phyloP scores from a whole-genome alignment of 2,113 vertebrate species.

The Thryonomys swinderianus region DNA sequence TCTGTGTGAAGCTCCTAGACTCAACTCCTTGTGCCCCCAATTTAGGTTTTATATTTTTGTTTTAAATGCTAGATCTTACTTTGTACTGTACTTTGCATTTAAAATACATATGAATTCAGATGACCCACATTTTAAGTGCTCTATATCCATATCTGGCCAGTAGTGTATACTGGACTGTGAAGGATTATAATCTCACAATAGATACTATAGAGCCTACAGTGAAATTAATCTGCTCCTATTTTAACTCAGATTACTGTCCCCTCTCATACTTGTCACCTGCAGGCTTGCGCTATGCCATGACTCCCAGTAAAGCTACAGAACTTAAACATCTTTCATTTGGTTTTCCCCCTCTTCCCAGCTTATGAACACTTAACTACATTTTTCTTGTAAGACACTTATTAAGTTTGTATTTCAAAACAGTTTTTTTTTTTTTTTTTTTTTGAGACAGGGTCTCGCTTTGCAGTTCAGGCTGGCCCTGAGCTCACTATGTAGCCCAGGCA shows the following conservation, averaged over 20 bases:
- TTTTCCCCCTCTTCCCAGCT: not conserved
- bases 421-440: too few relatives aligned
- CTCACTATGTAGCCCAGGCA: too few relatives aligned
- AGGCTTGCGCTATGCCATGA: not conserved
- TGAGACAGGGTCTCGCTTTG: too few relatives aligned
- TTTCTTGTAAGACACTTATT: not conserved
- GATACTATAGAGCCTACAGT: not conserved
- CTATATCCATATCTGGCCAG: not conserved
- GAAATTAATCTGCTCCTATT: constrained; percentile 20
- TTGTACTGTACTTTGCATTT: not conserved
- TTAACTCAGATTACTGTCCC: not conserved
- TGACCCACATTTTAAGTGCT: not conserved
- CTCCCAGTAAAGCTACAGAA: not conserved
- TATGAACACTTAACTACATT: constrained; percentile 38
- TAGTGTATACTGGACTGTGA: not conserved
- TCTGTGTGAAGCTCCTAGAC: not conserved
- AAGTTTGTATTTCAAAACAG: too few relatives aligned
- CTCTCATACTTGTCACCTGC: not conserved
- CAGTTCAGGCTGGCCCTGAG: too few relatives aligned
- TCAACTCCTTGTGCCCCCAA: not conserved
- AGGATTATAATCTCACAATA: not conserved
- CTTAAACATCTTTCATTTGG: not conserved
- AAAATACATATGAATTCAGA: not conserved
- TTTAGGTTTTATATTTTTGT: not conserved
- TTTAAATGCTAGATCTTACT: not conserved